These are phyloP conservation scores for Girardinus metallicus DNA, from an alignment of 2,797 vertebrate species.

Conservation along the genomic window DNA sequence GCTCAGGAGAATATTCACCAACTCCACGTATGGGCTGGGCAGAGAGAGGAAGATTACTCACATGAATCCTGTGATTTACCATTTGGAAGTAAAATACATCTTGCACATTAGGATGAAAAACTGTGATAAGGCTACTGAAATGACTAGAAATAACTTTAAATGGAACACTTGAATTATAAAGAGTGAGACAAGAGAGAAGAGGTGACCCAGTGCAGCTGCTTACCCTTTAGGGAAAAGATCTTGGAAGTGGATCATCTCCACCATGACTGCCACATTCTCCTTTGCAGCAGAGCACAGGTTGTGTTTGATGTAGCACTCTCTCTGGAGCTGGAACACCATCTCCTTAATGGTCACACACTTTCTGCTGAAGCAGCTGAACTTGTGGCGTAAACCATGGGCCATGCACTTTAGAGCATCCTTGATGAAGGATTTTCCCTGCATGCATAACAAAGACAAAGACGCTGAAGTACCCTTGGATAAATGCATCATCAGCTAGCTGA, in stretches of 20 bases:
- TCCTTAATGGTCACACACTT: slow-evolving; percentile 98
- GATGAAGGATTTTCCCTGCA: slow-evolving; percentile 98
- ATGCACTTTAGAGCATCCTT: slow-evolving; percentile 98
- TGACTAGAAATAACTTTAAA: slow-evolving; percentile 10
- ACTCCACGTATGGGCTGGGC: slow-evolving; percentile 92
- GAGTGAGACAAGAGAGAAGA: neutral
- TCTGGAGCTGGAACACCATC: slow-evolving; percentile 97
- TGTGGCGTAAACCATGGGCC: slow-evolving; percentile 94
- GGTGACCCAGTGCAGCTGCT: slow-evolving; percentile 61
- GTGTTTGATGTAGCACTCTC: slow-evolving; percentile 96
- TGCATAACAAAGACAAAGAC: slow-evolving; percentile 34
- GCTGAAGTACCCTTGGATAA: neutral
- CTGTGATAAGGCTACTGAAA: slow-evolving; percentile 15
- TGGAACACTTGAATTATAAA: neutral
- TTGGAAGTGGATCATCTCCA: slow-evolving; percentile 99
- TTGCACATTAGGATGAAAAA: slow-evolving; percentile 23
- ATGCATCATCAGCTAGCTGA: neutral
- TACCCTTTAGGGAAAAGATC: slow-evolving; percentile 97
- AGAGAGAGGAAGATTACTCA: slow-evolving; percentile 48
- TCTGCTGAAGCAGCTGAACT: slow-evolving; percentile 98
- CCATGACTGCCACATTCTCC: slow-evolving; percentile 95
- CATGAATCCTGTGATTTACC: slow-evolving; percentile 28
- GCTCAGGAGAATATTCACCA: slow-evolving; percentile 94
- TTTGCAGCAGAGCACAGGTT: slow-evolving; percentile 96
- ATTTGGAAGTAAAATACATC: slow-evolving; percentile 31